Base-by-base conservation (phyloP, 2,888 invertebrate species). In the Eurytoma californica region DNA sequence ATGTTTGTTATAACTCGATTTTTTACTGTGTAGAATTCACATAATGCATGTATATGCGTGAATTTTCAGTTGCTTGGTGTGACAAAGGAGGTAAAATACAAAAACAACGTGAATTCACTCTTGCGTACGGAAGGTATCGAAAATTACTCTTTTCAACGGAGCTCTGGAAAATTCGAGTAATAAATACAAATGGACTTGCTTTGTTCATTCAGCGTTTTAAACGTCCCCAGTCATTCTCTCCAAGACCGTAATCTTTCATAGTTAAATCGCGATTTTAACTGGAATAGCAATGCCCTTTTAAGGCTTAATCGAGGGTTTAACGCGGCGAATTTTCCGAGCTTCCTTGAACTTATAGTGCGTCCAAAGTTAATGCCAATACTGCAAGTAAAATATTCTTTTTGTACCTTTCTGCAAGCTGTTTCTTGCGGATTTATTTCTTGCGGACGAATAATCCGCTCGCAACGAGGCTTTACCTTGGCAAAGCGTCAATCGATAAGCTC, bases 31-130 rank as follows among this genome's bases (percentile, higher is more conserved):
- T 63, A 55, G 20, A 66, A 28, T 20, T 57, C 47, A 73, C 16
- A 53, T 53, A 30, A 55, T 75, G 72, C 68, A 74, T 57, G 65
- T 74, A 68, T 72, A 72, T 79, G 73, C 76, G 72, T 77, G 76
- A 69, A 69, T 65, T 53, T n/a, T 76, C 68, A 67, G 68, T 79
- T 72, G 72, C 73, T 79, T 79, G 65, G 79, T 77, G 79, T 72
- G 65, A 57, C 58, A 73, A 67, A 76, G 60, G 67, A 65, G 20
- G 58, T 53, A 73, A 80, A 74, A 72, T 76, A 68, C 66, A 72
- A 75, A 39, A 73, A 67, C 67, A 72, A 69, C 63, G 77, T 82
- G 69, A 80, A 49, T 79, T 74, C 79, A 74, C 70, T 65, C 79
- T 79, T 79, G 79, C 74, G 39, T 74, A 69, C 16, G 69, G 55